Base-by-base conservation (phyloP, 2,888 invertebrate genomes). In the Lomographa bimaculata region DNA sequence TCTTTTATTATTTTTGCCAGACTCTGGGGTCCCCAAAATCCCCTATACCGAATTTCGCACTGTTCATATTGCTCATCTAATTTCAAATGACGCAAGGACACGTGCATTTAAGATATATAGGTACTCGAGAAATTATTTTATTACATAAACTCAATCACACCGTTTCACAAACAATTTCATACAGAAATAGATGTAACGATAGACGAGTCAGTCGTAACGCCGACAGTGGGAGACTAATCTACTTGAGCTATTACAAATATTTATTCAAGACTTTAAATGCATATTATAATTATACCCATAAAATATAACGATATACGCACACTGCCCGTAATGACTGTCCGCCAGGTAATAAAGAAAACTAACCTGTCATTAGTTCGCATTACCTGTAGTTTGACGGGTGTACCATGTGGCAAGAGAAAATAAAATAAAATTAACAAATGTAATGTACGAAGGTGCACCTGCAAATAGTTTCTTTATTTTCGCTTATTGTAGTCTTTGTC, bases 151-250 rank as follows among this genome's bases (percentile, higher is more conserved):
- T 66, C 73, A 67, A 73, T 57, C 49, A 48, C 50, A 72, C 63
- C 83, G 84, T 82, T 55, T 62, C 71, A 81, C 84, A 79, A 77
- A 67, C 83, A 72, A 82, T 86, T 86, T 86, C 85, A 45, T 60
- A 50, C 41, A 56, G 79, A 86, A 86, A 86, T 74, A 79, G 81
- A 73, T 78, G 85, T 72, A 80, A 85, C 85, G 81, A 76, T 60
- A 50, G 49, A 63, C 60, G 67, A 68, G 63, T 46, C 9, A 46
- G 35, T 38, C 29, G 42, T 47, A 23, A 32, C 4, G 18, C 3
- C 3, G 5, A 19, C 16, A 20, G 7, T 28, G 11, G 11, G 23
- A 26, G 3, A 30, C 41, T 54, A 40, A 57, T 48, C 57, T 64
- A 68, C 51, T 68, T 68, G 61, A 68, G 64, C 65, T 63, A 50